phyloP scores from a whole-genome alignment of 2,113 vertebrate genomes.

The Cryptomyrus ogoouensis region DNA sequence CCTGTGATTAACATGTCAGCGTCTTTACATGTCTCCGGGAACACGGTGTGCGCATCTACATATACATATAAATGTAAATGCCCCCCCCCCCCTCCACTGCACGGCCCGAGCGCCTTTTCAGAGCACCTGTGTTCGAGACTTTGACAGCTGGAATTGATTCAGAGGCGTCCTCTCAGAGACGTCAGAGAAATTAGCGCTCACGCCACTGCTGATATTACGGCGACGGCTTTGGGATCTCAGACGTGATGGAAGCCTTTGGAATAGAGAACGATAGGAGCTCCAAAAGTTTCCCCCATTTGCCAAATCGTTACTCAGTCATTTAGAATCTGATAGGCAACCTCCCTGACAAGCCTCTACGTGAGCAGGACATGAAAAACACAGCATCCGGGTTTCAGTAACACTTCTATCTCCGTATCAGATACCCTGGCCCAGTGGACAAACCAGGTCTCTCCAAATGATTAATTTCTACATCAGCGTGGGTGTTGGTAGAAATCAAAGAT shows the following conservation, averaged over 20 bases:
- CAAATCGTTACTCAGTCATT: background rate
- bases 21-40: slow-evolving; percentile 60
- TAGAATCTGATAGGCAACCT: background rate
- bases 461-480: background rate
- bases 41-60: slow-evolving; percentile 51
- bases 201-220: slow-evolving; percentile 37
- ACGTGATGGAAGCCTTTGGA: background rate
- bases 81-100: slow-evolving; percentile 4
- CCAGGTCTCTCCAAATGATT: background rate
- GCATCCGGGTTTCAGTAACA: background rate
- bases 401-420: background rate
- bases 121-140: slow-evolving; percentile 40
- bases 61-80: slow-evolving; percentile 72
- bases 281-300: slow-evolving; percentile 6
- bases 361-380: background rate
- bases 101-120: slow-evolving; percentile 22
- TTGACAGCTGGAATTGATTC: slow-evolving; percentile 64
- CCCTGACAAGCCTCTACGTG: background rate
- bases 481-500: slow-evolving; percentile 11
- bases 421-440: background rate
- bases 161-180: slow-evolving; percentile 41
- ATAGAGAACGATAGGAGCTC: background rate
- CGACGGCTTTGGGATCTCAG: slow-evolving; percentile 1
- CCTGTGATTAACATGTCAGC: slow-evolving; percentile 69
- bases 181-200: slow-evolving; percentile 29